Evolutionary conservation across 2,888 invertebrate species (phyloP).

Genomic region (Cacoxenus indagator): DNA sequence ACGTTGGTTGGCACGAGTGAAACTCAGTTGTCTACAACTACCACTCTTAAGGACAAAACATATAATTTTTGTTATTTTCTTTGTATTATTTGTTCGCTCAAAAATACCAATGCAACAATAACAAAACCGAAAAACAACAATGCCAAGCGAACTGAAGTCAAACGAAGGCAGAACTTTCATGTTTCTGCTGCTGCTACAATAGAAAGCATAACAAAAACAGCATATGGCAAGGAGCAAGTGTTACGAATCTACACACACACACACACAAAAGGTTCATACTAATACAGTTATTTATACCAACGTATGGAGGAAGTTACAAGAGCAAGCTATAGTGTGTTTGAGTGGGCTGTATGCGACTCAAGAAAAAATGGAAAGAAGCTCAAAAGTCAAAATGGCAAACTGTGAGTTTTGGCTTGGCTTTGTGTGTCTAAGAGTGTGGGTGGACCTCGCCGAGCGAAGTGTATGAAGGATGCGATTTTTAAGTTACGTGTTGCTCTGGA

Average conservation of each 20-base stretch:
- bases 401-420: not conserved
- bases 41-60: not conserved
- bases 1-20: not conserved
- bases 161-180: slow-evolving; percentile 22
- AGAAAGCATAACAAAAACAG: not conserved
- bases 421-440: not conserved
- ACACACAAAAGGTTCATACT: not conserved
- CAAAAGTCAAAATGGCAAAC: slow-evolving; percentile 8
- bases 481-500: slow-evolving; percentile 2
- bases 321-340: slow-evolving; percentile 6
- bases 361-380: slow-evolving; percentile 1
- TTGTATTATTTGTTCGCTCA: not conserved
- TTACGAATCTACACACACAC: not conserved
- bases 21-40: not conserved
- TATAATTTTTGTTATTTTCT: not conserved
- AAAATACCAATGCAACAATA: slow-evolving; percentile 15
- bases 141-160: slow-evolving; percentile 26
- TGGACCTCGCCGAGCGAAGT: not conserved
- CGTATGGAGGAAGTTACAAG: not conserved
- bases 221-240: not conserved
- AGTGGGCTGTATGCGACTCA: slow-evolving; percentile 26
- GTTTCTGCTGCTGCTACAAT: not conserved
- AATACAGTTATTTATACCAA: not conserved
- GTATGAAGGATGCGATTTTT: slow-evolving; percentile 6
- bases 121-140: slow-evolving; percentile 29